Conservation (phyloP, 2,797 vertebrate species). For the Chelidonichthys spinosus region DNA sequence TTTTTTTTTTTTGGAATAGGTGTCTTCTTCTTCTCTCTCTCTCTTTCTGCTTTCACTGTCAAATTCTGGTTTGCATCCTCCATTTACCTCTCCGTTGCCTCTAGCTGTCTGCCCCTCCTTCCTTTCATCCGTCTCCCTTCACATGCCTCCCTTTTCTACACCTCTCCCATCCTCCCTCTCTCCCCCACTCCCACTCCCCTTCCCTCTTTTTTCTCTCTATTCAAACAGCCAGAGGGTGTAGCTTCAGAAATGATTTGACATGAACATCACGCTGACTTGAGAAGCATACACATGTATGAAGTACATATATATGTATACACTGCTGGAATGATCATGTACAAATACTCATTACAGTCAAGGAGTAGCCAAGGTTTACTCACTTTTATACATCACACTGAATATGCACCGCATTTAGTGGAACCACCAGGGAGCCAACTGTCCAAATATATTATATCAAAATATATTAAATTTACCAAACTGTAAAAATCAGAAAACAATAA, state of each 20-base stretch:
- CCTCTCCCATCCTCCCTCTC: background rate
- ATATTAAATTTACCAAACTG: no score
- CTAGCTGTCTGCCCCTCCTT: conserved; percentile 9
- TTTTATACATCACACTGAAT: background rate
- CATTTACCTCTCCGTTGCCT: conserved; percentile 21
- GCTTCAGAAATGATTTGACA: background rate
- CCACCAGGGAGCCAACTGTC: no score
- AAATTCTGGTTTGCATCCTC: conserved; percentile 16
- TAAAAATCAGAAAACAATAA: no score
- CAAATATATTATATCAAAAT: no score
- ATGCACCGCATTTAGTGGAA: background rate
- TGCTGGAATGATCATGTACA: background rate
- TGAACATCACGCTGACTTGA: background rate
- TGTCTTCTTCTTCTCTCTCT: conserved; percentile 14
- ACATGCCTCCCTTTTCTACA: background rate
- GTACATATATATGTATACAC: background rate
- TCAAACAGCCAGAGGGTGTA: conserved; percentile 3
- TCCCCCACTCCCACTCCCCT: background rate
- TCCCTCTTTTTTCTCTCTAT: background rate
- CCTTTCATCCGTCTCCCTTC: background rate
- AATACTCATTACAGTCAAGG: background rate
- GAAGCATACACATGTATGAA: conserved; percentile 2
- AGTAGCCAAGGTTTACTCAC: background rate
- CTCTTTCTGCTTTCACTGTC: conserved; percentile 9
- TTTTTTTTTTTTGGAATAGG: conserved; percentile 13